Evolutionary conservation across 2,888 invertebrate species (phyloP), one percentile per base, ranked within the genome.

Genomic region (Phorcus lineatus): DNA sequence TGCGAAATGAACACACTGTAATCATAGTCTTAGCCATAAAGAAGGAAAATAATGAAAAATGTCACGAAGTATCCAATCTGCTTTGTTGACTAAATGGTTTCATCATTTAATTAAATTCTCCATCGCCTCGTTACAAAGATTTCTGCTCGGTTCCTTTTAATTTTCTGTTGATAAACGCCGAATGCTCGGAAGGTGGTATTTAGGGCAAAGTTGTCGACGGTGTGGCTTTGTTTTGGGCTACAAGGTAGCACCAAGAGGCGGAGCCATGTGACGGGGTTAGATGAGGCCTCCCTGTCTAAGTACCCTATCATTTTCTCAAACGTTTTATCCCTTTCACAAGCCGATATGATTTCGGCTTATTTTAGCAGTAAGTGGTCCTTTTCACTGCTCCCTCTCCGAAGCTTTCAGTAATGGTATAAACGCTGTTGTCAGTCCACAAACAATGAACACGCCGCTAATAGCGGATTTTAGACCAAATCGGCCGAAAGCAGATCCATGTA

Each of bases 251-350:
- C 28, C 24, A 28, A 16, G 2, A 62, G 62, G 62, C 62, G 62
- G 62, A 28, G 62, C 47, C 62, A 62, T 24, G 28, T 28, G 24
- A 31, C 24, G 28, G 22, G 62, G 62, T 24, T 24, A 16, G 24
- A 62, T 24, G 62, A 62, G 62, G 62, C 62, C 62, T 22, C 62
- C 62, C 62, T 62, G 62, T 62, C 62, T 62, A 62, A 62, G 62
- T 62, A 62, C 62, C 62, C 62, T 62, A 62, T 62, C 62, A 62
- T 62, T 62, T 62, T 62, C 62, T 62, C 62, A 62, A 62, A 62
- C 62, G 62, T 62, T 62, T 62, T 62, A 62, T 62, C 62, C 62
- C 24, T 62, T 62, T 62, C 62, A 62, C 24, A 62, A 62, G 62
- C 62, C 28, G 62, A 62, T 62, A 62, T 62, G 62, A 62, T 62